Conservation (phyloP, 2,888 invertebrate genomes). For the Leucozona laternaria region DNA sequence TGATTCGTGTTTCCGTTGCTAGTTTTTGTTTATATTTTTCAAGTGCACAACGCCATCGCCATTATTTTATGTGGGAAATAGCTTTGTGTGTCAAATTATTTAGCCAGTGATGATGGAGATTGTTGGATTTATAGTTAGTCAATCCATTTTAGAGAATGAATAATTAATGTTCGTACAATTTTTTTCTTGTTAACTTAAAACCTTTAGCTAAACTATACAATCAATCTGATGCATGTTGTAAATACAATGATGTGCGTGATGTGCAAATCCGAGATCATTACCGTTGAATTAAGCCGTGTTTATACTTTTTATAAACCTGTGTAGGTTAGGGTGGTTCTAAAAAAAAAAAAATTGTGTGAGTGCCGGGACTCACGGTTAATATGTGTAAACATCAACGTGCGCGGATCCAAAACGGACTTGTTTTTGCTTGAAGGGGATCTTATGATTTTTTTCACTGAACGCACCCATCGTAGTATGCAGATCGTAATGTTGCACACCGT, state of each 20-base stretch:
- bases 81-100: slow-evolving; percentile 46
- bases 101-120: not conserved
- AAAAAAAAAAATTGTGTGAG: no score
- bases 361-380: no score
- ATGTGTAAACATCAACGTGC: no score
- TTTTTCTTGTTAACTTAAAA: not conserved
- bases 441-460: no score
- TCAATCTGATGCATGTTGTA: not conserved
- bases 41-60: slow-evolving; percentile 36
- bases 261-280: not conserved
- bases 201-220: not conserved
- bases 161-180: not conserved
- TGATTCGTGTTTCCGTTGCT: slow-evolving; percentile 64
- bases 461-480: no score
- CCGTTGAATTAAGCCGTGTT: no score
- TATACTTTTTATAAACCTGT: no score
- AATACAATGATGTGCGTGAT: not conserved
- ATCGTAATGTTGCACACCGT: no score
- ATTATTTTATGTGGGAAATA: slow-evolving; percentile 23
- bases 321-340: no score
- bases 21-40: slow-evolving; percentile 16
- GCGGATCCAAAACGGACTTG: no score
- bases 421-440: no score
- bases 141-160: not conserved
- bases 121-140: not conserved